A percentile compares a stretch with the other conserved stretches of the same genome.
Evolutionary conservation across 2,888 invertebrate genomes (phyloP).

Genomic region (Chrysopilus asiliformis): DNA sequence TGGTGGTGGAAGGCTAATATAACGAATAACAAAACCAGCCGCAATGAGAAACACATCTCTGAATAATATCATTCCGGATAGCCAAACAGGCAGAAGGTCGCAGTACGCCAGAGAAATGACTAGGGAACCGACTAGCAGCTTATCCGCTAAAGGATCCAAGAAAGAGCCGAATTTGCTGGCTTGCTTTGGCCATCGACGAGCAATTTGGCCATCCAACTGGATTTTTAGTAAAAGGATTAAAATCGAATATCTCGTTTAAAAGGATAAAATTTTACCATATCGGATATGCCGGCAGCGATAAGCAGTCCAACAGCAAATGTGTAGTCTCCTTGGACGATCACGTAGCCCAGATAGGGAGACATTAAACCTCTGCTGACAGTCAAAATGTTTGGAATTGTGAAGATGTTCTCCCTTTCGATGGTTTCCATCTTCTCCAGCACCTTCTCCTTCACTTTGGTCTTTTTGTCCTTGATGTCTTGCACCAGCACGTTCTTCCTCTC

Average conservation of each 20-base stretch:
- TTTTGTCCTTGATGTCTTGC: slow-evolving; percentile 57
- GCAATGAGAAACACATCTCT: slow-evolving; percentile 70
- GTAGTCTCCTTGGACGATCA: slow-evolving; percentile 72
- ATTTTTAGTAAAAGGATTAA: background rate
- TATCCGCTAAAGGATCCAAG: slow-evolving; percentile 94
- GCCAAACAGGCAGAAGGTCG: slow-evolving; percentile 64
- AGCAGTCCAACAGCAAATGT: slow-evolving; percentile 68
- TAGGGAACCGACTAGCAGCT: slow-evolving; percentile 78
- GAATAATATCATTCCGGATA: slow-evolving; percentile 70
- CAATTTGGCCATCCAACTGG: slow-evolving; percentile 92
- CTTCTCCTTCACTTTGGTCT: slow-evolving; percentile 54
- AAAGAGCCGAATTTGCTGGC: slow-evolving; percentile 89
- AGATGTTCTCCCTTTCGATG: slow-evolving; percentile 63
- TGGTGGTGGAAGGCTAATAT: slow-evolving; percentile 76
- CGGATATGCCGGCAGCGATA: slow-evolving; percentile 77
- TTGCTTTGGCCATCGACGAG: slow-evolving; percentile 81
- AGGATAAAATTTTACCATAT: slow-evolving; percentile 54
- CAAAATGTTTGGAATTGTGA: slow-evolving; percentile 85
- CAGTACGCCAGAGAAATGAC: slow-evolving; percentile 79
- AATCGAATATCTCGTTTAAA: background rate
- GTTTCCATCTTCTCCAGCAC: slow-evolving; percentile 60
- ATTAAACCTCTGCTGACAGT: slow-evolving; percentile 73
- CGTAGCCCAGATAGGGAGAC: slow-evolving; percentile 80
- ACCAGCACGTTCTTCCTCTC: slow-evolving; percentile 49
- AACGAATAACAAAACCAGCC: slow-evolving; percentile 83